These are phyloP conservation scores for Melanocharis versteri DNA, from an alignment of 2,113 vertebrate genomes.

Conservation along the genomic window DNA sequence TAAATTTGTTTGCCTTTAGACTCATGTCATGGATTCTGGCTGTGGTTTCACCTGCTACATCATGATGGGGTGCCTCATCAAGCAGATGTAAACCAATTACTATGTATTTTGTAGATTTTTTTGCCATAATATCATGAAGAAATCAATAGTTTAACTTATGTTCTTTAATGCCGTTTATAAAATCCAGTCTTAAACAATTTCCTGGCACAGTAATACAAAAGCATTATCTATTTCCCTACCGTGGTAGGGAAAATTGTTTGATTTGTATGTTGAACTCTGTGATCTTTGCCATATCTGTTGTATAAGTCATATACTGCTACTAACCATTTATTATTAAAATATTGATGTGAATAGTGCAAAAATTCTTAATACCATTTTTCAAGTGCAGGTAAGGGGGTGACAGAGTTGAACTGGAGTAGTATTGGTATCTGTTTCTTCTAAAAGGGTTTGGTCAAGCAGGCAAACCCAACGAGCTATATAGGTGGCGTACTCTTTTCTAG, in stretches of 20 bases:
- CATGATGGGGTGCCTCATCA: background rate
- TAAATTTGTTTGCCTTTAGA: background rate
- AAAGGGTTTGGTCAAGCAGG: background rate
- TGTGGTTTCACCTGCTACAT: background rate
- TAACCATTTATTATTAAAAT: background rate
- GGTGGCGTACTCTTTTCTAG: background rate
- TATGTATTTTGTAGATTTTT: background rate
- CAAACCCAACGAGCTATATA: background rate
- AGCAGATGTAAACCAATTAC: background rate
- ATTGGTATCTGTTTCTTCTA: background rate
- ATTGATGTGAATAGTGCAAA: background rate
- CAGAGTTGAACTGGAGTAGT: background rate
- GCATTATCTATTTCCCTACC: background rate
- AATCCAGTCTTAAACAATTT: background rate
- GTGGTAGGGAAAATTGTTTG: background rate
- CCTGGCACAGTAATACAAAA: background rate
- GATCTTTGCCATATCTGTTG: background rate
- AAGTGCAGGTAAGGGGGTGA: rapidly evolving
- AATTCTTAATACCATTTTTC: background rate
- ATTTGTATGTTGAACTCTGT: background rate
- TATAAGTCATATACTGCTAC: background rate
- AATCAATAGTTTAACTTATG: background rate
- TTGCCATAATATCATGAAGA: background rate
- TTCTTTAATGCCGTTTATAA: background rate
- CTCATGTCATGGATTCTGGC: background rate